Evolutionary conservation across 2,113 vertebrate species (phyloP), one percentile per base, ranked within the genome.

Genomic region (Rhegmatorhina hoffmannsi): DNA sequence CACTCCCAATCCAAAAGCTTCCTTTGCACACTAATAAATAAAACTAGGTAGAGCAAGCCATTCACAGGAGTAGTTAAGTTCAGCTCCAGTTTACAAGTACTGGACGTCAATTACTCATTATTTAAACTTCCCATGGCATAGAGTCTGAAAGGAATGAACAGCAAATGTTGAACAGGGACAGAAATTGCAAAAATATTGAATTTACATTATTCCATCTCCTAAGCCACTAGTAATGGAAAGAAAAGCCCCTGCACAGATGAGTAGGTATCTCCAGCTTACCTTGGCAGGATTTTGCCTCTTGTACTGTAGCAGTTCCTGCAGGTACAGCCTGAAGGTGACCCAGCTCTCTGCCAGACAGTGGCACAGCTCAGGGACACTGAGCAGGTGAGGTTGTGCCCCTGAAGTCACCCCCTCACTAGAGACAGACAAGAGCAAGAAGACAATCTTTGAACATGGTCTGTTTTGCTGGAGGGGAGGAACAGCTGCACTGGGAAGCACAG

Each of bases 341-440:
- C 99, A 99, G 97, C 99, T 99, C 97, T 99, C 99, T 44, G 99
- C 99, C 95, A 99, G 98, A 97, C 98, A 99, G 96, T 99, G 98
- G 97, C 99, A 99, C 89, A 99, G 98, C 96, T 99, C 99, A 13
- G 98, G 98, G 77, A 99, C 96, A 74, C 99, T 99, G 95, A 99
- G 98, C 94, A 99, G 98, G 82, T 98, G 98, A 90, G 98, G 99
- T 81, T 98, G 98, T 49, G 93, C 97, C 24, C 98, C 97, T 96
- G 97, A 96, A 34, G 98, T 97, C 94, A 98, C 96, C 49, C 97
- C 94, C 94, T 99, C 98, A 93, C 99, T 99, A 96, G 44, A 95
- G 78, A 95, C 93, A 98, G 96, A 97, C 78, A 98, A 95, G 92
- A 97, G 94, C 92, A 94, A 96, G 96, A 96, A 81, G 92, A 96